These are phyloP conservation scores for Chamaedrilus cognettii DNA, from an alignment of 2,888 invertebrate species.

Conservation along the genomic window DNA sequence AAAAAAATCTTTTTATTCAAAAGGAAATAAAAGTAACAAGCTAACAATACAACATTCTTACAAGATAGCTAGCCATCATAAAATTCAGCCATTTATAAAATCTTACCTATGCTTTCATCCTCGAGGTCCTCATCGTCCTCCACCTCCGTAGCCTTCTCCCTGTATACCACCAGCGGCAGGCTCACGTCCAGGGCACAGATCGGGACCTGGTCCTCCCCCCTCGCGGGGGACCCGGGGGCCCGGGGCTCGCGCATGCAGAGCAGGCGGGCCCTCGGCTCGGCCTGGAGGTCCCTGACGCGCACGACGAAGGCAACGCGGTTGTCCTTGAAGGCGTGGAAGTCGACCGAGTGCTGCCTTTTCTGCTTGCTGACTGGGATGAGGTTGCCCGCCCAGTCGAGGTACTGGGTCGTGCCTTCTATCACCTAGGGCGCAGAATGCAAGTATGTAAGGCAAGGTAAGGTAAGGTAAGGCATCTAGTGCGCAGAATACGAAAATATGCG, in stretches of 20 bases:
- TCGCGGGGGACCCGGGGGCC: too few species aligned
- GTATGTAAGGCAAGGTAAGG: too few species aligned
- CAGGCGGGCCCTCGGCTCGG: constrained; percentile 88
- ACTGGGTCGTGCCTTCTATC: constrained; percentile 90
- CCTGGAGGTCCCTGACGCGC: constrained; percentile 77
- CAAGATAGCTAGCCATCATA: too few species aligned
- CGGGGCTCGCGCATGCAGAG: constrained; percentile 97
- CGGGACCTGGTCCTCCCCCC: constrained; percentile 70
- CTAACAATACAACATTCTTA: too few species aligned
- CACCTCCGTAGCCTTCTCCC: constrained; percentile 2
- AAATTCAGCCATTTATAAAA: too few species aligned
- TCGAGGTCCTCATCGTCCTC: constrained; percentile 9
- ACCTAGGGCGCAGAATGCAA: constrained; percentile 72
- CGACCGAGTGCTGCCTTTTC: constrained; percentile 75
- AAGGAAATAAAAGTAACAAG: too few species aligned
- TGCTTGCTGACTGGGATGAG: constrained; percentile 85
- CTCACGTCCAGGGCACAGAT: constrained; percentile 9
- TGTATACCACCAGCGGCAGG: constrained; percentile 7
- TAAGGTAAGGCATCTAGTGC: too few species aligned
- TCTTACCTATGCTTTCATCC: background rate
- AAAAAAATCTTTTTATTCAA: too few species aligned
- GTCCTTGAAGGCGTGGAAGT: constrained; percentile 95
- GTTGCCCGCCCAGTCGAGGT: constrained; percentile 96
- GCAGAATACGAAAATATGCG: too few species aligned
- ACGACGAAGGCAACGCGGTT: constrained; percentile 96